Evolutionary conservation across 2,888 invertebrate species (phyloP).

Genomic region (Parascotia fuliginaria): DNA sequence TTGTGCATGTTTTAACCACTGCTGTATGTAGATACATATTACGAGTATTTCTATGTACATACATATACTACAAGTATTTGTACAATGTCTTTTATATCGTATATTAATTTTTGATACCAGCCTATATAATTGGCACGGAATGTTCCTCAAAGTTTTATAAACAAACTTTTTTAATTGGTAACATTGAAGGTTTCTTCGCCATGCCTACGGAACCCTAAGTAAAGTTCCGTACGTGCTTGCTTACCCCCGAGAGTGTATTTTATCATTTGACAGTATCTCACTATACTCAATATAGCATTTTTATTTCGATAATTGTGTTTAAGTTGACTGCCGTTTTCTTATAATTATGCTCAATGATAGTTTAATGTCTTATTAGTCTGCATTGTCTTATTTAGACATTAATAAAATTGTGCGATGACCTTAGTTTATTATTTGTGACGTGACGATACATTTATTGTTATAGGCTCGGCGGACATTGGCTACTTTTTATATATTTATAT

Average conservation of each 20-base stretch:
- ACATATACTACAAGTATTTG: conserved; percentile 9
- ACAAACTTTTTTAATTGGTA: conserved; percentile 10
- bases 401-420: conserved; percentile 65
- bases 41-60: conserved; percentile 9
- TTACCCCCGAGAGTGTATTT: conserved; percentile 43
- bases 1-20: neutral
- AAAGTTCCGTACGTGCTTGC: conserved; percentile 44
- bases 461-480: conserved; percentile 2
- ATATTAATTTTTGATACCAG: conserved; percentile 15
- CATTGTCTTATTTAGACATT: conserved; percentile 58
- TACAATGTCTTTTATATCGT: conserved; percentile 6
- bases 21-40: conserved; percentile 3
- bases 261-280: conserved; percentile 67
- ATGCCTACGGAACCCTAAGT: conserved; percentile 20
- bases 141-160: conserved; percentile 18
- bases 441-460: conserved; percentile 45
- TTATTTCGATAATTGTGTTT: conserved; percentile 63
- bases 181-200: conserved; percentile 26
- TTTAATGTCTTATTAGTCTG: conserved; percentile 62
- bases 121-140: conserved; percentile 6
- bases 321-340: conserved; percentile 81
- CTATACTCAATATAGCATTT: conserved; percentile 81
- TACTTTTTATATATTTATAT: neutral
- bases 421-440: conserved; percentile 64
- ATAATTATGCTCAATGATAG: conserved; percentile 83